These are phyloP conservation scores for Megaceryle alcyon DNA, from an alignment of 2,797 vertebrate species.

Conservation along the genomic window DNA sequence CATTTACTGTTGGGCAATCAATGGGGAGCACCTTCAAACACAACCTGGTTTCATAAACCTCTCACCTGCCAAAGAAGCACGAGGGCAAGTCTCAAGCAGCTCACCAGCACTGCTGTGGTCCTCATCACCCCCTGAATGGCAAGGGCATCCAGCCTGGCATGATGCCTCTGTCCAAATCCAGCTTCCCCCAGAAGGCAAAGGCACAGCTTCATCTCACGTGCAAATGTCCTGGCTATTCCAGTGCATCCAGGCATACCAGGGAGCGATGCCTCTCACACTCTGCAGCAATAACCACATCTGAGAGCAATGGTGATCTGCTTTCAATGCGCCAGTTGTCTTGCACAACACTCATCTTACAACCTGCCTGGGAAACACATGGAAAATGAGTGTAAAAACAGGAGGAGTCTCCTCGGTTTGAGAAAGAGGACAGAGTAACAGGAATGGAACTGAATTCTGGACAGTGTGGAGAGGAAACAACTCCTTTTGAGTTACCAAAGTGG, in stretches of 20 bases:
- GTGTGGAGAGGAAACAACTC: not conserved
- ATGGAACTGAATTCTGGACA: not conserved
- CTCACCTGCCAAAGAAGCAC: not conserved
- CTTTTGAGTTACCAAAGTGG: not conserved
- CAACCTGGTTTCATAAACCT: not conserved
- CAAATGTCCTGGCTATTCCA: not conserved
- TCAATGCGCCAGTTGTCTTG: not conserved
- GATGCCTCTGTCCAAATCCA: rapidly evolving
- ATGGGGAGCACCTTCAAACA: not conserved
- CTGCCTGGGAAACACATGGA: not conserved
- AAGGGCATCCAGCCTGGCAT: not conserved
- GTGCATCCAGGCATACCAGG: not conserved
- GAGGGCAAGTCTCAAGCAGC: not conserved
- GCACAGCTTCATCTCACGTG: not conserved
- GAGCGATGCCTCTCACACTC: not conserved
- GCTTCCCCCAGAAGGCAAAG: not conserved
- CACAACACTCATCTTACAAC: not conserved
- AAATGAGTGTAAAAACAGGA: not conserved
- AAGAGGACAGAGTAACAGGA: not conserved
- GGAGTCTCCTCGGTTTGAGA: not conserved
- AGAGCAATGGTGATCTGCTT: not conserved
- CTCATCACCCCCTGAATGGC: not conserved
- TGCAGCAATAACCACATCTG: not conserved
- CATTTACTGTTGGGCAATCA: not conserved
- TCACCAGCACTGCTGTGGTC: not conserved